A percentile compares a stretch with the other conserved stretches of the same genome.
These are phyloP conservation scores for Hydrotaea cyrtoneurina DNA, from an alignment of 2,888 invertebrate genomes.

Conservation along the genomic window DNA sequence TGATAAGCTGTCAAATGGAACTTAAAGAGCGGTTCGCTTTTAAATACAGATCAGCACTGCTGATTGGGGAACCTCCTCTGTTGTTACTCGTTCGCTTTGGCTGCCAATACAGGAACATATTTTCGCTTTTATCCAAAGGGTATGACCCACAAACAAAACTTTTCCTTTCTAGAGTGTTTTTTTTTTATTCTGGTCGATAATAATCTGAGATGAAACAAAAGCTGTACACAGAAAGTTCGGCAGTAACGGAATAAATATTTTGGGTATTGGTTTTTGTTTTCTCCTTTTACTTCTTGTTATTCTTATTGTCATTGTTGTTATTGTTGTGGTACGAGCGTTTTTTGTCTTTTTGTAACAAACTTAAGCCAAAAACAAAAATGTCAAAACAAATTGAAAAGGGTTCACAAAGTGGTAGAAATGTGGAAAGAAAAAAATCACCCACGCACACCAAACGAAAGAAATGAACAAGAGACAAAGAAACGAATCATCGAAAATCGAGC, in stretches of 20 bases:
- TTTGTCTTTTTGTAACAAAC: not conserved
- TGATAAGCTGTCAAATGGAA: constrained; percentile 29
- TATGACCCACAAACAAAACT: constrained; percentile 38
- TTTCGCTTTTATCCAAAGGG: constrained; percentile 15
- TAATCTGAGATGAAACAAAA: not conserved
- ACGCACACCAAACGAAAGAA: not conserved
- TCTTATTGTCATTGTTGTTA: constrained; percentile 3
- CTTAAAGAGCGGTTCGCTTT: not conserved
- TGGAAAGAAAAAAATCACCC: not conserved
- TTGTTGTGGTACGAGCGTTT: not conserved
- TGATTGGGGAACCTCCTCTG: not conserved
- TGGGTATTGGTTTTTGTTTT: constrained; percentile 5
- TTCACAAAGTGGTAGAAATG: constrained; percentile 8
- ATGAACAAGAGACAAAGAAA: not conserved
- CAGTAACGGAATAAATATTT: constrained; percentile 26
- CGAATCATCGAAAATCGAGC: not conserved
- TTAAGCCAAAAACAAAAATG: not conserved
- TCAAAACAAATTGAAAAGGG: constrained; percentile 39
- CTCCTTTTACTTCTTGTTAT: not conserved
- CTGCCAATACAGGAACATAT: constrained; percentile 9
- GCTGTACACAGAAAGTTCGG: constrained; percentile 9
- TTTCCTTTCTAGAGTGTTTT: not conserved
- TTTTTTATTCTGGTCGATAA: not conserved
- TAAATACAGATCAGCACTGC: not conserved
- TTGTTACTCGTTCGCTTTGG: not conserved